A percentile compares a stretch with the other conserved stretches of the same genome.
Evolutionary conservation across 2,888 invertebrate genomes (phyloP).

Genomic region (Apomyelois bistriatella): DNA sequence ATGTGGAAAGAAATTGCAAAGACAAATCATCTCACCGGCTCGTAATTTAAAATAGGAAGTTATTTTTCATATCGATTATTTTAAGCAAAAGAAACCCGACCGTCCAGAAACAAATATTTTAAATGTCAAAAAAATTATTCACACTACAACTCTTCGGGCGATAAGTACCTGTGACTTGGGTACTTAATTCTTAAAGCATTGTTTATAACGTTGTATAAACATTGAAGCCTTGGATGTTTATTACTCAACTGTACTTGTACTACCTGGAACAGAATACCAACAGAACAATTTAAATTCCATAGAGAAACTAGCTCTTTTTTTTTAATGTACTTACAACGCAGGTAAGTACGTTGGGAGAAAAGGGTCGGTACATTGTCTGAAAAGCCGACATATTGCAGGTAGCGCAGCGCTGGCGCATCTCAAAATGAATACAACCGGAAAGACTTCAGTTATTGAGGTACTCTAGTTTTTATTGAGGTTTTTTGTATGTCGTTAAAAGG

Average conservation of each 20-base stretch:
- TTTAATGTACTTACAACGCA: neutral
- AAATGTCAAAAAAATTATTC: no score
- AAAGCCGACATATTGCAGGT: neutral
- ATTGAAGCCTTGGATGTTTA: neutral
- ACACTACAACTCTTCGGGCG: no score
- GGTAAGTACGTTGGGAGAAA: neutral
- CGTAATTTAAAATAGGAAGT: no score
- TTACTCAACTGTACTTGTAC: neutral
- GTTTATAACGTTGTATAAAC: neutral
- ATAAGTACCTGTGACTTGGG: neutral
- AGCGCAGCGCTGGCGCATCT: neutral
- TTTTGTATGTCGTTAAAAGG: conserved; percentile 10
- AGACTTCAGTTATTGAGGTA: conserved; percentile 6
- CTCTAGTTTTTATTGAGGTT: conserved; percentile 9
- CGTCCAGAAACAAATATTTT: no score
- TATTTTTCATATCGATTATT: no score
- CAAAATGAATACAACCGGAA: conserved; percentile 1
- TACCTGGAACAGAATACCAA: conserved; percentile 1
- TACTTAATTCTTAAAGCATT: neutral
- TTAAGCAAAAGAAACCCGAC: no score
- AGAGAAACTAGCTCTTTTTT: neutral
- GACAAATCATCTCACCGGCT: no score
- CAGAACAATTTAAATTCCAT: conserved; percentile 2
- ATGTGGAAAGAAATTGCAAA: no score
- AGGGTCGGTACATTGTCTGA: neutral